Percentiles rank a stretch among this genome's conserved stretches.
phyloP scores from a whole-genome alignment of 2,797 vertebrate genomes.

The Smutsia gigantea region DNA sequence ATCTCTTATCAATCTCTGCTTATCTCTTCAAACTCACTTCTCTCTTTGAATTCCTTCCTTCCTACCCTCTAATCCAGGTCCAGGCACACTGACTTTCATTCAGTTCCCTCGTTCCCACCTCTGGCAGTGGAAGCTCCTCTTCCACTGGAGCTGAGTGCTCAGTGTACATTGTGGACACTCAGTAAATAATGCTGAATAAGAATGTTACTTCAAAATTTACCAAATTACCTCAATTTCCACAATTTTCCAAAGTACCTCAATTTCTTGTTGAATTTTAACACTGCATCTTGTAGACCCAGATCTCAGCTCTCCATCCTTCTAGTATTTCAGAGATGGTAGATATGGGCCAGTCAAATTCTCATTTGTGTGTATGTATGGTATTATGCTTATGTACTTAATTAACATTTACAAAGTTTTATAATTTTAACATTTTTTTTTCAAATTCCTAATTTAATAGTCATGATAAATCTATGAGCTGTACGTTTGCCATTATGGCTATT shows the following conservation, averaged over 20 bases:
- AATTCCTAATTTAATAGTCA: neutral
- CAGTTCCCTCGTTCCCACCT: fast-evolving
- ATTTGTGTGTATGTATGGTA: neutral
- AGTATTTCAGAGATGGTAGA: neutral
- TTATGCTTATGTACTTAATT: neutral
- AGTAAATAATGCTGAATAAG: neutral
- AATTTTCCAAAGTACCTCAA: neutral
- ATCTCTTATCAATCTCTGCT: neutral
- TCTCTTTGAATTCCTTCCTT: neutral
- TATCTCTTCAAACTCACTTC: neutral
- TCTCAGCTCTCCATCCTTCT: neutral
- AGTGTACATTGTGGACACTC: neutral
- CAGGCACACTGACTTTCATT: neutral
- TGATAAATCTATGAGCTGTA: neutral
- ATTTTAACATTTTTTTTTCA: neutral
- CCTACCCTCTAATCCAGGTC: neutral
- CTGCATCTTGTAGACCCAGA: neutral
- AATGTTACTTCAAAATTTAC: neutral
- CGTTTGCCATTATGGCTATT: neutral
- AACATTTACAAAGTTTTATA: neutral
- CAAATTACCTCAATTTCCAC: neutral
- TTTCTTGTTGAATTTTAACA: neutral
- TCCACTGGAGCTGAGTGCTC: neutral
- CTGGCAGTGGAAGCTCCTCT: neutral
- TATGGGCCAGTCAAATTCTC: neutral